These are phyloP conservation scores for Willowsia nigromaculata DNA, from an alignment of 2,888 invertebrate species.

Conservation along the genomic window DNA sequence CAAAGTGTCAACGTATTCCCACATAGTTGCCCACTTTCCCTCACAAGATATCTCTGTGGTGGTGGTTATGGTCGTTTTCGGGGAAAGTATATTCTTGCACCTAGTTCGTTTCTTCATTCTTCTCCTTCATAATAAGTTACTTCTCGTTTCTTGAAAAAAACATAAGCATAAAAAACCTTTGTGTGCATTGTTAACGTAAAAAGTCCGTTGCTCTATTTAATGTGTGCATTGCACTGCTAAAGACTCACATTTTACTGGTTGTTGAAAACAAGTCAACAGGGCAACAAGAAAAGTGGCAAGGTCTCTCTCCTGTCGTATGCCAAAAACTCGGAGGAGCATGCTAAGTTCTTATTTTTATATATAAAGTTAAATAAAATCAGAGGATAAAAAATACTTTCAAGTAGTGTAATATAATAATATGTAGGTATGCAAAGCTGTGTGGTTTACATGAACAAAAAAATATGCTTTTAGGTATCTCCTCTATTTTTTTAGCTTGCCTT, in stretches of 20 bases:
- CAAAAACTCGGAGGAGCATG: conserved; percentile 35
- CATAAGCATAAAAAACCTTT: neutral
- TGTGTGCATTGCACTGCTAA: neutral
- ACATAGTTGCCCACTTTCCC: neutral
- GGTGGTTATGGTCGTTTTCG: neutral
- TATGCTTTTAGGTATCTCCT: neutral
- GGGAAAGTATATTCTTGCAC: neutral
- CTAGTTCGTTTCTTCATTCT: conserved; percentile 12
- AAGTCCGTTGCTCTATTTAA: neutral
- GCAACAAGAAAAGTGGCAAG: conserved; percentile 50
- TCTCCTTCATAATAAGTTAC: neutral
- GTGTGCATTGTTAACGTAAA: neutral
- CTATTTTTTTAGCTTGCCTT: neutral
- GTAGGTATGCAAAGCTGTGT: neutral
- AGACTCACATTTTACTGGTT: neutral
- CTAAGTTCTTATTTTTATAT: neutral
- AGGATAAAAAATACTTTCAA: neutral
- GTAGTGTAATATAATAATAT: neutral
- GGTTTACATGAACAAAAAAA: neutral
- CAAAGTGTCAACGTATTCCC: conserved; percentile 67
- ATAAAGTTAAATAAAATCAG: neutral
- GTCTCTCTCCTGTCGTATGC: neutral
- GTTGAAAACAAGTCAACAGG: conserved; percentile 61
- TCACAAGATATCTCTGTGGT: neutral
- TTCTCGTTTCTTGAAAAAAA: neutral